Percentiles rank a stretch among this genome's conserved stretches.
These are phyloP conservation scores for Xylocopa sonorina DNA, from an alignment of 1,140 invertebrate species.

Conservation along the genomic window DNA sequence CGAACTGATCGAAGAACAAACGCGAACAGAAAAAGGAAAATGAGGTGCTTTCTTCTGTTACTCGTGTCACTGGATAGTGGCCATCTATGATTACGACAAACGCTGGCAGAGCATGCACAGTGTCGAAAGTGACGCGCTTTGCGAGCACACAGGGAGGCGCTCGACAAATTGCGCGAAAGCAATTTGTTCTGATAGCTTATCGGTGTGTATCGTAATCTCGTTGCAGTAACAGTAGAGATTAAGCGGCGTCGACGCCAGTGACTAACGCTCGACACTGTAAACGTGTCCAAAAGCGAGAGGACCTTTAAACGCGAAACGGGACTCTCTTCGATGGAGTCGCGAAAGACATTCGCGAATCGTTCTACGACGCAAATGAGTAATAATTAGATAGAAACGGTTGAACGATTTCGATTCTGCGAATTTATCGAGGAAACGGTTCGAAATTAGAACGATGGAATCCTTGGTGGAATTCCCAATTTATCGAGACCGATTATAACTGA, in stretches of 20 bases:
- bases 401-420: neutral
- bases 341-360: neutral
- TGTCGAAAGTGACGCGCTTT: neutral
- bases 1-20: too few relatives aligned
- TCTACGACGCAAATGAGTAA: neutral
- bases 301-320: neutral
- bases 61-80: constrained; percentile 3
- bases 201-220: neutral
- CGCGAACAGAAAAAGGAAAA: too few relatives aligned
- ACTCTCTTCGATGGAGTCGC: neutral
- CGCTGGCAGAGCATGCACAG: constrained; percentile 9
- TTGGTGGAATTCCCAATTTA: neutral
- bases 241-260: too few relatives aligned
- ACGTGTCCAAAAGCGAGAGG: neutral
- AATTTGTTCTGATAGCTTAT: constrained; percentile 7
- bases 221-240: constrained; percentile 4
- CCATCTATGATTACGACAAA: neutral
- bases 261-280: too few relatives aligned
- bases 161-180: constrained; percentile 35
- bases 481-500: neutral
- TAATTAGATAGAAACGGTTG: too few relatives aligned
- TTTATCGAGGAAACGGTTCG: neutral
- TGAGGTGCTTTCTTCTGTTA: constrained; percentile 4
- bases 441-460: neutral
- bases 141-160: neutral